These are phyloP conservation scores for Macquaria australasica DNA, from an alignment of 2,113 vertebrate genomes.

Conservation along the genomic window DNA sequence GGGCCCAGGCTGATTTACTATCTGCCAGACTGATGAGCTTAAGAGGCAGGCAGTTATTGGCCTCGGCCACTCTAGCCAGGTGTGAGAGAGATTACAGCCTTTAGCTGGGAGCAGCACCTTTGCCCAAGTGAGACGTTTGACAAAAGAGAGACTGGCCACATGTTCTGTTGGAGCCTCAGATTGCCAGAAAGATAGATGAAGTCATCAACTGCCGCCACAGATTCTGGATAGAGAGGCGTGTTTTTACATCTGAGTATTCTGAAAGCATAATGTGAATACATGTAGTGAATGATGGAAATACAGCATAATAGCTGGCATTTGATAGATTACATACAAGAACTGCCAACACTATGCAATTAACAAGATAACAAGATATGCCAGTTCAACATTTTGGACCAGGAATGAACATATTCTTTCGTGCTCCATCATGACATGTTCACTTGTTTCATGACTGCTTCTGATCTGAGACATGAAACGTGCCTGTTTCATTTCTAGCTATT, in stretches of 20 bases:
- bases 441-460: conserved; percentile 1
- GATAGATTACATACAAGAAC: background rate
- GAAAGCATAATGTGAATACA: conserved; percentile 9
- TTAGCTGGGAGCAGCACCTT: conserved; percentile 63
- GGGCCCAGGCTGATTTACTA: conserved; percentile 58
- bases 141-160: conserved; percentile 35
- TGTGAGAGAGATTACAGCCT: conserved; percentile 65
- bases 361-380: conserved; percentile 16
- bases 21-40: conserved; percentile 67
- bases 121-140: conserved; percentile 58
- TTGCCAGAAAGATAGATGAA: conserved; percentile 39
- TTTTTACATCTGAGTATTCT: background rate
- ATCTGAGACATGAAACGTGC: conserved; percentile 11
- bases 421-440: conserved; percentile 19
- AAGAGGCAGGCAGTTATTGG: conserved; percentile 60
- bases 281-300: background rate
- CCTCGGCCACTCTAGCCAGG: conserved; percentile 45
- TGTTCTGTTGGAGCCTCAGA: conserved; percentile 20
- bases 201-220: conserved; percentile 1
- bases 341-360: conserved; percentile 11
- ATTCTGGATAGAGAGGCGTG: background rate
- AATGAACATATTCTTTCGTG: background rate
- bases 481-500: conserved; percentile 20
- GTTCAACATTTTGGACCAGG: conserved; percentile 11
- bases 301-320: background rate